These are phyloP conservation scores for Dynastes hyllus DNA, from an alignment of 2,888 invertebrate species.

Conservation along the genomic window DNA sequence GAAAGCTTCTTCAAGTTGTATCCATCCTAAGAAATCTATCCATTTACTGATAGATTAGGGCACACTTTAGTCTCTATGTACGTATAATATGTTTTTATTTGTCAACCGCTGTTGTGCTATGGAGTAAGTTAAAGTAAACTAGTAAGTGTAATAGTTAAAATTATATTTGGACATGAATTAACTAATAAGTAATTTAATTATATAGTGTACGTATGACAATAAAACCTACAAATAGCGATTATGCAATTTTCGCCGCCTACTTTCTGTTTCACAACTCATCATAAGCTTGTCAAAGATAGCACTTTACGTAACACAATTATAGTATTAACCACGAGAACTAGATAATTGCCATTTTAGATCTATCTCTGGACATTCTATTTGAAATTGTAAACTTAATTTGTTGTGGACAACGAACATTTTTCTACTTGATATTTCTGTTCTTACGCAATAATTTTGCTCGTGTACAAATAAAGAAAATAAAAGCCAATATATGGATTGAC, in stretches of 20 bases:
- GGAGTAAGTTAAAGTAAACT: no score
- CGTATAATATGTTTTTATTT: no score
- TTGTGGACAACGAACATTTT: conserved; percentile 7
- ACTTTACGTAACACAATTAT: conserved; percentile 20
- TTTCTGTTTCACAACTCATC: background rate
- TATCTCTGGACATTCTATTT: background rate
- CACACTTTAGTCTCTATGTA: no score
- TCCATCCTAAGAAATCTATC: no score
- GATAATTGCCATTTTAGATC: background rate
- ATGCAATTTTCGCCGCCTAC: background rate
- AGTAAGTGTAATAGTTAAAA: no score
- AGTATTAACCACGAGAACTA: background rate
- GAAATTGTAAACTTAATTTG: background rate
- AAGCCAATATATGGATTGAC: background rate
- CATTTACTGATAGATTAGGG: no score
- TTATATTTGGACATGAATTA: no score
- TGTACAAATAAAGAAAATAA: background rate
- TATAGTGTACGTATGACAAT: no score
- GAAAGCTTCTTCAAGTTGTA: no score
- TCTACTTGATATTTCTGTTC: background rate
- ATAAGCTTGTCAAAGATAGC: conserved; percentile 8
- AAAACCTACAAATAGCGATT: background rate
- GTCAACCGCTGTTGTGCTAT: no score
- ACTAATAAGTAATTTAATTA: no score
- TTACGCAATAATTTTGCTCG: background rate